Evolutionary conservation across 2,888 invertebrate species (phyloP), one percentile per base, ranked within the genome.

Genomic region (Andrena minutula): DNA sequence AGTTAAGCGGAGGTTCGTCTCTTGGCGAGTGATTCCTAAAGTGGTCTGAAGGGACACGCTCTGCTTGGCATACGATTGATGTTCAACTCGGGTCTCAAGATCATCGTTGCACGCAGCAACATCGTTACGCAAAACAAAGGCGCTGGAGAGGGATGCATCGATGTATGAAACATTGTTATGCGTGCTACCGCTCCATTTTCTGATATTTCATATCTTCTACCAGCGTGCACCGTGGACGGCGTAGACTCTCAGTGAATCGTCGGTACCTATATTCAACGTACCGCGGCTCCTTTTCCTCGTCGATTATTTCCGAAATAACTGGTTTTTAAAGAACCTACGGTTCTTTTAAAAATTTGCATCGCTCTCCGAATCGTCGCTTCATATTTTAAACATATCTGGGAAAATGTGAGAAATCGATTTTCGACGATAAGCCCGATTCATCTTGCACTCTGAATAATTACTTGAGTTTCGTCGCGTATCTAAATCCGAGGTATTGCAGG

Each of bases 161-260:
- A 23, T 28, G 66, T 23, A 66, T 53, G 51, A 32, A 66, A 32
- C 66, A 66, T 66, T 66, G 66, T 66, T 66, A 66, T 32, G 51
- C 51, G 16, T 51, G 51, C 71, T n/a, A 20, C 23, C 60, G 32
- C 20, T 1, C 32, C 10, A 20, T 66, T 66, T 51, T 66, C 66
- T 66, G 51, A 66, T 66, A 53, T 32, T 66, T 32, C 66, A 23
- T 66, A 53, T 32, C 20, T 8, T 20, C 6, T 12, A 23, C 28
- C 12, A 28, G 32, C 51, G 12, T 28, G 10, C 16, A 1, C 41
- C 41, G 16, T 16, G 4, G 41, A 3, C 0, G 23, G 16, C 12
- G 51, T 28, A 20, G 51, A 5, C 32, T 51, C 16, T 53, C 16
- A 51, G 28, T 8, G 28, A 28, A 5, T 26, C 47, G 4, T 47